A percentile compares a stretch with the other conserved stretches of the same genome.
Evolutionary conservation across 2,113 vertebrate genomes (phyloP).

Genomic region (Phylloscopus whistleri): DNA sequence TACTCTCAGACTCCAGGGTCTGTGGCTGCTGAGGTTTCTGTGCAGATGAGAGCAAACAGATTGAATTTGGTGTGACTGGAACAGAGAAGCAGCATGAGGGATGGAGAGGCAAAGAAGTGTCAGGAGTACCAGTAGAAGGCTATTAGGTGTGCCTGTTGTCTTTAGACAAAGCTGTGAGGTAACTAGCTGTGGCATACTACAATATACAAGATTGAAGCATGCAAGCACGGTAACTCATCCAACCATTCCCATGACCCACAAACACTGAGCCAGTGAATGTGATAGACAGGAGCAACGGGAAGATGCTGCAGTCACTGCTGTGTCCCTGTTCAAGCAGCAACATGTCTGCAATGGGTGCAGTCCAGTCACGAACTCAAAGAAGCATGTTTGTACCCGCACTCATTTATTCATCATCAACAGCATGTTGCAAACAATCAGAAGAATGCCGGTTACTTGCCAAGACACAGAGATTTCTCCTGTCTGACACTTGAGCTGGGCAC

Average conservation of each 20-base stretch:
- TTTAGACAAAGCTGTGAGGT: background rate
- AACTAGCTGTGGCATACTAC: background rate
- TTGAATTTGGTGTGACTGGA: background rate
- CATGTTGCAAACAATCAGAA: slow-evolving; percentile 1
- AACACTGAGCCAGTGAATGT: background rate
- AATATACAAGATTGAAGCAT: background rate
- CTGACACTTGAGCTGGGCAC: background rate
- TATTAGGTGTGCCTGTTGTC: background rate
- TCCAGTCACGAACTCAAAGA: slow-evolving; percentile 18
- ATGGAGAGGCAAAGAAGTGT: background rate
- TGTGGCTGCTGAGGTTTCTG: background rate
- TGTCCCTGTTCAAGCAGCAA: slow-evolving; percentile 26
- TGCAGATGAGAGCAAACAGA: background rate
- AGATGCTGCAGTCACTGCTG: background rate
- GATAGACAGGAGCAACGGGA: background rate
- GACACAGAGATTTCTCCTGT: background rate
- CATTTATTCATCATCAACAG: slow-evolving; percentile 21
- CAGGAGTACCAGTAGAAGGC: background rate
- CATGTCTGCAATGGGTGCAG: slow-evolving; percentile 25
- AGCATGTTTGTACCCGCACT: slow-evolving; percentile 22
- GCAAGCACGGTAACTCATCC: background rate
- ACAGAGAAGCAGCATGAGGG: background rate
- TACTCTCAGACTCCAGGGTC: background rate
- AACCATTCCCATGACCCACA: background rate
- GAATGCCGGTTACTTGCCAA: slow-evolving; percentile 29